Evolutionary conservation across 92 coral and sea anemone genomes (phyloP), one percentile per base, ranked within the genome.

Genomic region (Umimayanthus chanpuru): DNA sequence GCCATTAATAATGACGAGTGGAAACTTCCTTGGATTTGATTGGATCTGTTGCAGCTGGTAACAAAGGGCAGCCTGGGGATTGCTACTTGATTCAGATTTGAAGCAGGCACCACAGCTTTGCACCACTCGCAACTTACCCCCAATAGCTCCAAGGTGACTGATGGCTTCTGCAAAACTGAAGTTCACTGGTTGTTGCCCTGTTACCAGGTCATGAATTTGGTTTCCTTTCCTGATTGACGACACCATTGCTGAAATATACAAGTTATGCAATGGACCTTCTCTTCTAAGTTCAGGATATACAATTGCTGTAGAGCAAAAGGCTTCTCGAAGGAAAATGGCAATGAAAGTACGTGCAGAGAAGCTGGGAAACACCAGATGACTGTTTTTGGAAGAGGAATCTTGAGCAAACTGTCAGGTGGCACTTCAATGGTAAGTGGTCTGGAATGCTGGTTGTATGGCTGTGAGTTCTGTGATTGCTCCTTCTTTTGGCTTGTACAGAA

Each of bases 351-450:
- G 32, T 2, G 74, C 74, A 73, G 9, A 18, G 21, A 29, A 38
- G 77, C 38, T 29, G 77, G 77, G 9, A 73, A 73, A 38, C 32
- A 73, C 77, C 77, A 73, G 77, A 73, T 73, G 40, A 38, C 40
- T 73, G 77, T 29, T 38, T 73, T 73, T 15, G 36, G 8, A 73
- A 73, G 77, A 15, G 77, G 77, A 25, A 73, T 38, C 43, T 14
- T 73, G 38, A 73, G 20, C 12, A 73, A 2, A 73, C 40, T 4
- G 40, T 73, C 10, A 14, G 0, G 41, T 2, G 38, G 77, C 44
- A 73, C 23, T 23, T 73, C 44, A 30, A 73, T 73, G 40, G 7
- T 38, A 73, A 32, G 40, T 73, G 40, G 77, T 32, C 40, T 73
- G 38, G n/a, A 73, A 1, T 73, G 77, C 41, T 29, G 40, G 7